Base-by-base conservation (phyloP, 2,113 vertebrate genomes). In the Halichoerus grypus region DNA sequence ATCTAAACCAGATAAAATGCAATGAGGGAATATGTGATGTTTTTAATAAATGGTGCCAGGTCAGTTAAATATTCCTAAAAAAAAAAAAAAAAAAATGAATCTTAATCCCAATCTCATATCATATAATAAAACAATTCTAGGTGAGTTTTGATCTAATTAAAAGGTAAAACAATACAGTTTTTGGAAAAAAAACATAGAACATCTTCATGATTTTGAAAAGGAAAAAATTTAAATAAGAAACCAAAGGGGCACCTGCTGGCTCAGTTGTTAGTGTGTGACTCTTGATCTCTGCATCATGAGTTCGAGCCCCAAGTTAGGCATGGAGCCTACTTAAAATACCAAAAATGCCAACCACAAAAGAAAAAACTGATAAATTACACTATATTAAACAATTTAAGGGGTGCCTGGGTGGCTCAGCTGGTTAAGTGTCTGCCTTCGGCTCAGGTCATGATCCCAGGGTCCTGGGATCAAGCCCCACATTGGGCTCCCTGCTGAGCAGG, bases 91-190 rank as follows among this genome's bases (percentile, higher is more conserved):
- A 36, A 61, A 91, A 93, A 42, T 55, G 6, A 90, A 94, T 63
- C 89, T 88, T 95, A 89, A 95, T 82, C 46, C 51, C 67, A 81
- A 63, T 88, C 71, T 96, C 82, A 96, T 83, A 74, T 16, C 31
- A 88, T 53, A 53, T 51, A 89, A 85, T 59, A 90, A 96, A 97
- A 92, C 13, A 72, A 93, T 84, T 88, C 81, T 19, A 93, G 49
- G 74, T 61, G 33, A 95, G 79, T 26, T 53, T 10, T 96, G 22
- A 42, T 89, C 16, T 76, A 91, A 94, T 65, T 83, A 28, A 97
- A 76, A 93, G 51, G 51, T 77, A 86, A 89, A 93, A 71, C 31
- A 91, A 79, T 65, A 57, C 57, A 85, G 21, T 31, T 91, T 95
- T 67, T 53, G 19, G 28, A 36, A n/a, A 59, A 14, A 92, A 91